Evolutionary conservation across 2,113 vertebrate genomes (phyloP).

Genomic region (Epinephelus lanceolatus): DNA sequence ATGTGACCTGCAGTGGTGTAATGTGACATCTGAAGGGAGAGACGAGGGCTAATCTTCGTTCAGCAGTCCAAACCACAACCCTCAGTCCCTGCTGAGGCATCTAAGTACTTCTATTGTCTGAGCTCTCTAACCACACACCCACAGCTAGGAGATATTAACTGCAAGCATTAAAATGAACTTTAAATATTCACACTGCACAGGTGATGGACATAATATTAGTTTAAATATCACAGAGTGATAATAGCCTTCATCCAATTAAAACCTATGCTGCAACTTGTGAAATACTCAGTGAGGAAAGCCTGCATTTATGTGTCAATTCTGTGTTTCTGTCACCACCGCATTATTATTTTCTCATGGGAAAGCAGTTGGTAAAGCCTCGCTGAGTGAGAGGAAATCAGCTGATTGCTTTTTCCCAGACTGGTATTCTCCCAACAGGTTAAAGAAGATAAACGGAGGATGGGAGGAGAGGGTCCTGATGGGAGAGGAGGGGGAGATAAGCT

Average conservation of each 20-base stretch:
- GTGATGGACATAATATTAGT: not conserved
- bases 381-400: conserved; percentile 18
- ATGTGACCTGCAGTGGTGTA: conserved; percentile 18
- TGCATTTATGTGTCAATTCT: not conserved
- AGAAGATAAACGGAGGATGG: conserved; percentile 34
- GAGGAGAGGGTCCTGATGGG: conserved; percentile 17
- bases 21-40: conserved; percentile 25
- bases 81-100: conserved; percentile 19
- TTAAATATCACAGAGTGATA: not conserved
- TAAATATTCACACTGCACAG: not conserved
- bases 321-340: not conserved
- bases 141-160: not conserved
- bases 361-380: not conserved
- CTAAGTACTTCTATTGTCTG: not conserved
- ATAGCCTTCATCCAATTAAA: not conserved
- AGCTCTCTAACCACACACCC: not conserved
- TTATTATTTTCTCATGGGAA: not conserved
- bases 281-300: not conserved
- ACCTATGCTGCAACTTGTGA: not conserved
- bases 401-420: conserved; percentile 22
- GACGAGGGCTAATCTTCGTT: not conserved
- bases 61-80: conserved; percentile 5
- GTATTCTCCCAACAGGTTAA: conserved; percentile 44
- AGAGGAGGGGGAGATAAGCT: conserved; percentile 47
- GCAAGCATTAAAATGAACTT: not conserved